Evolutionary conservation across 2,113 vertebrate species (phyloP).

Genomic region (Apodemus speciosus): DNA sequence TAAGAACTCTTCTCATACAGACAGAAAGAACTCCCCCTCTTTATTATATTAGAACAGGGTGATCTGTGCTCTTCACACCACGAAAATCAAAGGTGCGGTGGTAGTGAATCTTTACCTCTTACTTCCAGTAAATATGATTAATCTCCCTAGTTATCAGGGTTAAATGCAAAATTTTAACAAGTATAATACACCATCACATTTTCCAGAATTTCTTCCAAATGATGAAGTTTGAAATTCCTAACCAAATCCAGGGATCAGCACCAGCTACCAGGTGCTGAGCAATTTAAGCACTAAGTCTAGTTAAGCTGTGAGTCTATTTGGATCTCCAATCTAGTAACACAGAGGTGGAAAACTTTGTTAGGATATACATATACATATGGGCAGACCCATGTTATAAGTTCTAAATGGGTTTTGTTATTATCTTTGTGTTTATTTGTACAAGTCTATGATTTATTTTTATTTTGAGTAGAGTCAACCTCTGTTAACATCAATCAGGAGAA

Average conservation of each 20-base stretch:
- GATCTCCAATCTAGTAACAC: constrained; percentile 42
- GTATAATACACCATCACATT: constrained; percentile 7
- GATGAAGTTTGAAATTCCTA: constrained; percentile 50
- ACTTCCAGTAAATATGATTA: constrained; percentile 7
- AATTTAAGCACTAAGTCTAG: constrained; percentile 48
- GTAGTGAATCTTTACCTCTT: not conserved
- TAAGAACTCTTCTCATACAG: constrained; percentile 9
- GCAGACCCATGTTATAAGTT: not conserved
- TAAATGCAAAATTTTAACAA: constrained; percentile 27
- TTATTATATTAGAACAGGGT: constrained; percentile 58
- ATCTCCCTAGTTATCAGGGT: not conserved
- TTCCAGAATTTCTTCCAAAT: constrained; percentile 53
- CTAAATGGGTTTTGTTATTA: not conserved
- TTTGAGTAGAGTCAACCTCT: not conserved
- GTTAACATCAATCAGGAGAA: constrained; percentile 27
- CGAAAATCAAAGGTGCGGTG: constrained; percentile 2
- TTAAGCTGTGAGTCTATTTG: constrained; percentile 13
- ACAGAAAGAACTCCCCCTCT: constrained; percentile 35
- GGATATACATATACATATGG: not conserved
- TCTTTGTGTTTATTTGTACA: not conserved
- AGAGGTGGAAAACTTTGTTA: not conserved
- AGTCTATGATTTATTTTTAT: not conserved
- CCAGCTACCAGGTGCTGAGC: not conserved
- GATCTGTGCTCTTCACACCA: constrained; percentile 25
- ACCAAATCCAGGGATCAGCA: constrained; percentile 39